Conservation (phyloP, 1,140 invertebrate species). For the Papilio machaon region DNA sequence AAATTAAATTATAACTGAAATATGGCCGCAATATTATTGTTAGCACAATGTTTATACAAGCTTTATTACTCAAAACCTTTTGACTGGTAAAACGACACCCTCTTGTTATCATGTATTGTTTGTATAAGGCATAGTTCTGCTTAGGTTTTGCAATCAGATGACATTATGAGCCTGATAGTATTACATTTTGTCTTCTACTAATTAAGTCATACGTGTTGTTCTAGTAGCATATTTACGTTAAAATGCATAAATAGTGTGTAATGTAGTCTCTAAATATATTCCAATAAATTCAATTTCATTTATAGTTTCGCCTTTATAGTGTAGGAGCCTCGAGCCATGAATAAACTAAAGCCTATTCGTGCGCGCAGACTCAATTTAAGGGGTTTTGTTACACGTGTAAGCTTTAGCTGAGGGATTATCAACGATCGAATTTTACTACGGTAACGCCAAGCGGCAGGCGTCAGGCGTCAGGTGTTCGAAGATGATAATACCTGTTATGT, state of each 20-base stretch:
- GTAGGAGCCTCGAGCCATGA: not conserved
- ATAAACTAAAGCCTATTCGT: slow-evolving; percentile 10
- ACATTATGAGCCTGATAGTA: too few relatives aligned
- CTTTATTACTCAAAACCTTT: not conserved
- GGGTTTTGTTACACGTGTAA: not conserved
- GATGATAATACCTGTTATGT: not conserved
- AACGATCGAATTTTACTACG: not conserved
- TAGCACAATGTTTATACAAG: not conserved
- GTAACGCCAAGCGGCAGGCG: not conserved
- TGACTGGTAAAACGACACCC: not conserved
- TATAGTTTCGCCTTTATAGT: not conserved
- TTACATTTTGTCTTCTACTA: too few relatives aligned
- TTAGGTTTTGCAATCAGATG: too few relatives aligned
- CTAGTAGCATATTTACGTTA: too few relatives aligned
- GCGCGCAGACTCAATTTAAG: not conserved
- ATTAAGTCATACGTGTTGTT: too few relatives aligned
- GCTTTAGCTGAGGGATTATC: slow-evolving; percentile 2
- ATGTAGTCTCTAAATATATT: not conserved
- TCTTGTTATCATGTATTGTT: not conserved
- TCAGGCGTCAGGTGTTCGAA: slow-evolving; percentile 17
- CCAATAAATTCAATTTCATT: not conserved
- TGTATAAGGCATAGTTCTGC: too few relatives aligned
- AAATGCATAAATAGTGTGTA: too few relatives aligned
- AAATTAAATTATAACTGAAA: not conserved
- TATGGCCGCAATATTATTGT: not conserved